Conservation (phyloP, 2,888 invertebrate species). For the Ophion ellenae region DNA sequence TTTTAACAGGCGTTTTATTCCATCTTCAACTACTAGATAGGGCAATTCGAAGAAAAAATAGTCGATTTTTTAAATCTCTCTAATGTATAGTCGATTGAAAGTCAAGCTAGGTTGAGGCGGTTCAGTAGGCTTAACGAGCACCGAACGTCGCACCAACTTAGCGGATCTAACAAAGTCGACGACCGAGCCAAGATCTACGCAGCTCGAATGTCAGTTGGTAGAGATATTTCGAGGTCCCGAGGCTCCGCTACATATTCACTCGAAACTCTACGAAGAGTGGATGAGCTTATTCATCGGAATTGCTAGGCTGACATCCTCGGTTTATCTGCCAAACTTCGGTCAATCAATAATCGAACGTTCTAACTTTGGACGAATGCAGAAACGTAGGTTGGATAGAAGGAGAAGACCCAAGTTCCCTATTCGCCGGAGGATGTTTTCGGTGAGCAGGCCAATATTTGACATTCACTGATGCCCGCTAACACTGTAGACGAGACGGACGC, state of each 20-base stretch:
- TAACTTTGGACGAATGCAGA: not conserved
- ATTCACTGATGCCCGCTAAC: slow-evolving; percentile 24
- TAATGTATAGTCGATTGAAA: not conserved
- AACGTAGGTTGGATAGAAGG: not conserved
- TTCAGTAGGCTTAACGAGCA: not conserved
- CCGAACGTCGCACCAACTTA: not conserved
- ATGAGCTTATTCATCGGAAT: slow-evolving; percentile 8
- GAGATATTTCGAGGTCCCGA: not conserved
- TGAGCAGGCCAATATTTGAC: slow-evolving; percentile 45
- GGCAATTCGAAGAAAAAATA: too few relatives aligned
- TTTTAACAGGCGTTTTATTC: too few relatives aligned
- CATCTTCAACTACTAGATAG: too few relatives aligned
- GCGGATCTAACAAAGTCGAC: not conserved
- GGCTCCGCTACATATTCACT: slow-evolving; percentile 6
- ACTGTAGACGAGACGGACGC: slow-evolving; percentile 12
- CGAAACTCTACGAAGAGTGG: not conserved
- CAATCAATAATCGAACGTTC: slow-evolving; percentile 26
- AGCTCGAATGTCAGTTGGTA: too few relatives aligned
- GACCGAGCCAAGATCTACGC: too few relatives aligned
- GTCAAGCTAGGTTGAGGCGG: not conserved
- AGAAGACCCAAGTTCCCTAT: not conserved
- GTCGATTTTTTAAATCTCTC: too few relatives aligned
- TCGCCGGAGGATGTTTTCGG: slow-evolving; percentile 12
- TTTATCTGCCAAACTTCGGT: slow-evolving; percentile 14
- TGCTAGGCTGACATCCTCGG: not conserved